Percentiles rank a stretch among this genome's conserved stretches.
Evolutionary conservation across 2,113 vertebrate species (phyloP).

Genomic region (Burhinus bistriatus): DNA sequence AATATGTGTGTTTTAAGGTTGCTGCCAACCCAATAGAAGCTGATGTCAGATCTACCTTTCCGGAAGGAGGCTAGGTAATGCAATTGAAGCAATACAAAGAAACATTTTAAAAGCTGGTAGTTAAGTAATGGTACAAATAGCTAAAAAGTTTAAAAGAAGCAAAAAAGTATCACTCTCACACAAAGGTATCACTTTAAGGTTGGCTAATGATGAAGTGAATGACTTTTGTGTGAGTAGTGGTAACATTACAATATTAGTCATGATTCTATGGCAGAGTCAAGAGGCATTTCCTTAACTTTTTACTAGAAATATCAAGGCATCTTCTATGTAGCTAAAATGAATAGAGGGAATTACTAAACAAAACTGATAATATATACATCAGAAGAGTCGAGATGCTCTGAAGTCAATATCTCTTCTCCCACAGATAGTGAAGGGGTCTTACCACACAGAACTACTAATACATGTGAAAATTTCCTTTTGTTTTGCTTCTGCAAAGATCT

Average conservation of each 20-base stretch:
- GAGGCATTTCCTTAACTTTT: not conserved
- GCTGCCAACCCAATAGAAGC: not conserved
- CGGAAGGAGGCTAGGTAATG: not conserved
- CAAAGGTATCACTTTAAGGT: not conserved
- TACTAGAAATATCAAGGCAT: not conserved
- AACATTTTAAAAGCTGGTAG: not conserved
- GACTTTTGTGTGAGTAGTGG: not conserved
- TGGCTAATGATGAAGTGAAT: not conserved
- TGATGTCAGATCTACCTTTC: not conserved
- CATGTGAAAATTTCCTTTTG: not conserved
- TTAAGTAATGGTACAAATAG: not conserved
- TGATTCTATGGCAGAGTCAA: not conserved
- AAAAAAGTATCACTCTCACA: not conserved
- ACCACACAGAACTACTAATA: not conserved
- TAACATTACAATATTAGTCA: not conserved
- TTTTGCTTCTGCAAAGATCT: not conserved
- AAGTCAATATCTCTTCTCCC: not conserved
- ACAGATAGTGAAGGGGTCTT: not conserved
- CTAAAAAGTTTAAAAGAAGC: not conserved
- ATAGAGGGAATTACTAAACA: not conserved
- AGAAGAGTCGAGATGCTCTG: not conserved
- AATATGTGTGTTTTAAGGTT: not conserved
- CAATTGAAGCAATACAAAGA: not conserved
- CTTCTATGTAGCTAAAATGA: not conserved
- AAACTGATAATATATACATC: not conserved